Evolutionary conservation across 1,140 invertebrate genomes (phyloP).

Genomic region (Solenopsis fugax): DNA sequence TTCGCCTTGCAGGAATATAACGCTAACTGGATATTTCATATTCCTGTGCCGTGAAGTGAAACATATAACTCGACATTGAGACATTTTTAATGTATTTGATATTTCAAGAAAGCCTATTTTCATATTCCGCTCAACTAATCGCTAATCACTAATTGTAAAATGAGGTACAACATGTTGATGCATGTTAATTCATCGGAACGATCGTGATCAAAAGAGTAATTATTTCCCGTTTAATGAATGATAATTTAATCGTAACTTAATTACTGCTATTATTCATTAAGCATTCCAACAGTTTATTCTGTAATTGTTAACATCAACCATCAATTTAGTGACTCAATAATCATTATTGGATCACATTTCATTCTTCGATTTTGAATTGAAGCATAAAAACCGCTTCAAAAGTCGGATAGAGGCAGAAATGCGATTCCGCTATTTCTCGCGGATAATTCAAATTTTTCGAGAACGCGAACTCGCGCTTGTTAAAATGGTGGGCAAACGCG

Average conservation of each 20-base stretch:
- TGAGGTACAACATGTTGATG: background rate
- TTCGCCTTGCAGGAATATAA: background rate
- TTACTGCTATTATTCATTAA: constrained; percentile 33
- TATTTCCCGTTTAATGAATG: constrained; percentile 38
- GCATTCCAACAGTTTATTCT: background rate
- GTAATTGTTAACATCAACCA: background rate
- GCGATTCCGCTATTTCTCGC: background rate
- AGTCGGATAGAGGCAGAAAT: background rate
- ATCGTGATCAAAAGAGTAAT: constrained; percentile 35
- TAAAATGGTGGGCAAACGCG: constrained; percentile 29
- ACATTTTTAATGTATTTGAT: background rate
- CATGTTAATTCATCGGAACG: background rate
- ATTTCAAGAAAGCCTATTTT: background rate
- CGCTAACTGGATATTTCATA: constrained; percentile 41
- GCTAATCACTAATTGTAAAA: constrained; percentile 5
- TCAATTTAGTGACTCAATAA: constrained; percentile 27
- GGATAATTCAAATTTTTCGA: constrained; percentile 48
- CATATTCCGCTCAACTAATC: background rate
- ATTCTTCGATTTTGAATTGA: background rate
- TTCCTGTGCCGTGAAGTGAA: background rate
- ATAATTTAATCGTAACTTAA: constrained; percentile 47
- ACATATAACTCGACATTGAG: background rate
- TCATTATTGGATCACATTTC: constrained; percentile 12
- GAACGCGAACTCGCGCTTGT: background rate
- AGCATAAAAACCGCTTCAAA: background rate